Percentiles rank a stretch among this genome's conserved stretches.
These are phyloP conservation scores for Drosophila arawakana DNA, from an alignment of 1,140 invertebrate genomes.

Conservation along the genomic window DNA sequence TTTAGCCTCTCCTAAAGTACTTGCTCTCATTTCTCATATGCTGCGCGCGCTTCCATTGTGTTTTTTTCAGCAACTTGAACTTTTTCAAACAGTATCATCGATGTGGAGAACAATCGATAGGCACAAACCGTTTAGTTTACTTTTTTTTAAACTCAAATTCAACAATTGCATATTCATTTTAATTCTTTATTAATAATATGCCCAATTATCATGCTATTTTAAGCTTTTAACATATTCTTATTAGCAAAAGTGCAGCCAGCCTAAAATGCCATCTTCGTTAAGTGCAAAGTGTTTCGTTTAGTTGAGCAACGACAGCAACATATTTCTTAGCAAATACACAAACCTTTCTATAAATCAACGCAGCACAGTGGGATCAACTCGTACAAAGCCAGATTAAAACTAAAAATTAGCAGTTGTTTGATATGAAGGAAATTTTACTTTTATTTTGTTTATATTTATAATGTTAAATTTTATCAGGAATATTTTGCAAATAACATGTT, in stretches of 20 bases:
- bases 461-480: too few relatives aligned
- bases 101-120: constrained; percentile 26
- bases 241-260: neutral
- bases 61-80: constrained; percentile 31
- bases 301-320: constrained; percentile 2
- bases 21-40: constrained; percentile 4
- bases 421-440: neutral
- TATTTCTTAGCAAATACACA: neutral
- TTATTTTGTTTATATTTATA: too few relatives aligned
- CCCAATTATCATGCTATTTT: neutral
- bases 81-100: constrained; percentile 1
- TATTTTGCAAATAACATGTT: constrained; percentile 20
- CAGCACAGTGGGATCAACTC: constrained; percentile 1
- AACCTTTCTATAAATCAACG: neutral
- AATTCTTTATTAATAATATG: too few relatives aligned
- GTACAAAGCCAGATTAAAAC: neutral
- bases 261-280: neutral
- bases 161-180: neutral
- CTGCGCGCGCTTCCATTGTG: constrained; percentile 16
- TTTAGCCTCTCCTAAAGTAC: neutral
- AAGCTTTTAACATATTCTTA: neutral
- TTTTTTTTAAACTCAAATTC: neutral
- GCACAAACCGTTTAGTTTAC: neutral
- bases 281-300: neutral
- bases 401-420: too few relatives aligned